Evolutionary conservation across 2,888 invertebrate species (phyloP).

Genomic region (Rhodophaea formosa): DNA sequence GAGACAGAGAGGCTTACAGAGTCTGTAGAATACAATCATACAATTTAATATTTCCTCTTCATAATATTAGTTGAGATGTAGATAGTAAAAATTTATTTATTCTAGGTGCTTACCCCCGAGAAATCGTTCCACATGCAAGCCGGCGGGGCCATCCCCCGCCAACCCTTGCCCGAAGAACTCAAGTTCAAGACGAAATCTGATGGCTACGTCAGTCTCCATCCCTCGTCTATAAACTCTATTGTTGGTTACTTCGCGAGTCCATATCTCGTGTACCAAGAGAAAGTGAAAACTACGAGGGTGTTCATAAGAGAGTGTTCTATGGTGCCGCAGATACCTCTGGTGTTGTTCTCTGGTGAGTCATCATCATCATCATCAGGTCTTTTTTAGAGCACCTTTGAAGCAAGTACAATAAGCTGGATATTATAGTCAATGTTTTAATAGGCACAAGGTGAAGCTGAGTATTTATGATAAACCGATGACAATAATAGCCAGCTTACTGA

Average conservation of each 20-base stretch:
- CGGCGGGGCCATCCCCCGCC: conserved; percentile 87
- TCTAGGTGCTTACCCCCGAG: conserved; percentile 86
- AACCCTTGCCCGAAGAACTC: conserved; percentile 86
- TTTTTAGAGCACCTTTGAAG: too few species aligned
- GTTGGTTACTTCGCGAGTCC: conserved; percentile 86
- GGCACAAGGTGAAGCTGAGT: too few species aligned
- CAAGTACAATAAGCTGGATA: too few species aligned
- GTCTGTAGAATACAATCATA: too few species aligned
- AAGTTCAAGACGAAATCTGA: conserved; percentile 88
- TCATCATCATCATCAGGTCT: too few species aligned
- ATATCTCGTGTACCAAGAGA: conserved; percentile 91
- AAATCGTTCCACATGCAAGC: conserved; percentile 87
- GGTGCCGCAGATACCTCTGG: conserved; percentile 87
- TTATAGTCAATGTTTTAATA: too few species aligned
- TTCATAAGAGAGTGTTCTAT: conserved; percentile 91
- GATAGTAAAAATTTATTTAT: too few species aligned
- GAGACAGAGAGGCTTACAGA: too few species aligned
- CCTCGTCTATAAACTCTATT: conserved; percentile 87
- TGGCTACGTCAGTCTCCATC: conserved; percentile 87
- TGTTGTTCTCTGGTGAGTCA: conserved; percentile 83
- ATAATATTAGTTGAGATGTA: too few species aligned
- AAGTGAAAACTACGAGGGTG: conserved; percentile 89
- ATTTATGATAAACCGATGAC: too few species aligned
- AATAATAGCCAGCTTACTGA: too few species aligned
- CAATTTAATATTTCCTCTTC: too few species aligned